Base-by-base conservation (phyloP, 2,888 invertebrate species). In the Bugulina stolonifera region DNA sequence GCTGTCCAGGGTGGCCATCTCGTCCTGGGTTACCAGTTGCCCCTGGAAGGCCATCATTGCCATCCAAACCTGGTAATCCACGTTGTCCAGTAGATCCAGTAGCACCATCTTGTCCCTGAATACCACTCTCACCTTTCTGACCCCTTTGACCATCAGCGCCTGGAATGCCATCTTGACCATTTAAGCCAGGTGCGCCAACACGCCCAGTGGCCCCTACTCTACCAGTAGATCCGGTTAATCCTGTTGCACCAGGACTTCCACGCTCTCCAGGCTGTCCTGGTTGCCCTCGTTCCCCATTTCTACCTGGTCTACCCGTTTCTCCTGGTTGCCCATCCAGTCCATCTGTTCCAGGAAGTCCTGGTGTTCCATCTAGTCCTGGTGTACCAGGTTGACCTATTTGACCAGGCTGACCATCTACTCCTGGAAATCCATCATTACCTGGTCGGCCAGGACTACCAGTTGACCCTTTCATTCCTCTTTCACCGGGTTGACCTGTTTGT, bases 311-410 rank as follows among this genome's bases (percentile, higher is more conserved):
- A 23, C 72, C 72, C 1, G 52, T 18, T 22, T 22, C 52, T 43
- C 73, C 73, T 32, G 22, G 22, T 18, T n/a, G 23, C 3, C 73
- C 73, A n/a, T 35, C 27, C 3, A 10, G 55, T n/a, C 73, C 73
- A 32, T 54, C 64, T 5, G n/a, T 29, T 22, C 73, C 73, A n/a
- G 18, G 35, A 54, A 54, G 34, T 27, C 73, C 73, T 2, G 72
- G 29, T 10, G 29, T 18, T 22, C 70, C 70, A 54, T 3, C 25
- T 54, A 2, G 5, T 14, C 70, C 70, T 43, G 23, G 22, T 10
- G 70, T 5, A 70, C 70, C 70, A 54, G 23, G 10, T 32, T 70
- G 35, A 54, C 70, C 70, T n/a, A n/a, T n/a, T 29, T 23, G 52
- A 70, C 70, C 70, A 23, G 70, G 70, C 35, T 27, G 52, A 70